These are phyloP conservation scores for Leucophenga varia DNA, from an alignment of 1,140 invertebrate species.

Conservation along the genomic window DNA sequence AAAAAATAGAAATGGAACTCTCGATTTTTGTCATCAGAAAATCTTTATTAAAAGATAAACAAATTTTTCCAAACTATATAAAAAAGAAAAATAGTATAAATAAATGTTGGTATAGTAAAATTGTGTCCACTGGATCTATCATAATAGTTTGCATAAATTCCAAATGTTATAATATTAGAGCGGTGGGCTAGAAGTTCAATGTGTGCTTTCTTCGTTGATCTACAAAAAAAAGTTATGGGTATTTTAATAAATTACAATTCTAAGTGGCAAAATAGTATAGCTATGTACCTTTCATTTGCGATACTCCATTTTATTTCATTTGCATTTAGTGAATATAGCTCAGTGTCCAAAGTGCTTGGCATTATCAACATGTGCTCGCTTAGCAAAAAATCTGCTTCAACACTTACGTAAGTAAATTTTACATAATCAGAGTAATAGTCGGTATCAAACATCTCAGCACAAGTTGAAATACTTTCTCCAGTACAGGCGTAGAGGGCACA, in stretches of 20 bases:
- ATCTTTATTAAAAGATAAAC: no score
- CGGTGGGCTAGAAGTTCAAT: constrained; percentile 17
- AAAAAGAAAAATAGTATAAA: no score
- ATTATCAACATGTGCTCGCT: constrained; percentile 26
- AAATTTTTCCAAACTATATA: no score
- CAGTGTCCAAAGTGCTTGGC: constrained; percentile 36
- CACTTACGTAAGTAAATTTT: constrained; percentile 22
- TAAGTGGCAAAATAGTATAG: neutral
- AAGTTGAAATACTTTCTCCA: constrained; percentile 32
- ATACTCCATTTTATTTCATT: constrained; percentile 20
- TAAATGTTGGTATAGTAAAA: no score
- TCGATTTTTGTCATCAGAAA: no score
- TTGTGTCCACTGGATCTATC: constrained; percentile 22
- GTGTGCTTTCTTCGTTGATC: neutral
- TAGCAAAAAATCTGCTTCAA: constrained; percentile 35
- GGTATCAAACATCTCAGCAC: constrained; percentile 27
- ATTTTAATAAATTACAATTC: no score
- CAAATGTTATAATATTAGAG: constrained; percentile 43
- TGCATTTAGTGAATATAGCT: constrained; percentile 30
- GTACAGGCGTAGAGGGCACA: constrained; percentile 57
- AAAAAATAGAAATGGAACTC: no score
- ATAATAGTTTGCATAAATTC: constrained; percentile 52
- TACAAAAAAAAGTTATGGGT: no score
- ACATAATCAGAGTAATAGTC: neutral
- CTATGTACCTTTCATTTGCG: constrained; percentile 8